Evolutionary conservation across 53 echinoderm and acorn worm species (phyloP), one percentile per base, ranked within the genome.

Genomic region (Echinometra lucunter): DNA sequence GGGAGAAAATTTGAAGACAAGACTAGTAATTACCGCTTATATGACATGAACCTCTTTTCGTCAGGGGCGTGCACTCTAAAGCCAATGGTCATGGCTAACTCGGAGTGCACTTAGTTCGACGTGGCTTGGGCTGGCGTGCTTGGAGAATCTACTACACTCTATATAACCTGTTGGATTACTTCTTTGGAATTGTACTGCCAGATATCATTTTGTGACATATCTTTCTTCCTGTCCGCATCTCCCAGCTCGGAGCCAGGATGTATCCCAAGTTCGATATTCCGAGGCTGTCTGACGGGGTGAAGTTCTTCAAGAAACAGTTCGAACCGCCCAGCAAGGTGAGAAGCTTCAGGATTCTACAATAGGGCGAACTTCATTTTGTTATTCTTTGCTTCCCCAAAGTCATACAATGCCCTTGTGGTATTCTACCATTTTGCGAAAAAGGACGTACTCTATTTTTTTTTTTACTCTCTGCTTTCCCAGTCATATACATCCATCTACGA

Each of bases 211-310:
- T 34, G 6, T 70, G 32, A 37, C 18, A 42, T 78, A 30, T 18
- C 8, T 40, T 19, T 78, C 78, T 6, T 78, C 78, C 18, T 42
- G 19, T 78, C 78, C 42, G 0, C 3, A 42, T 78, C 78, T 40
- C 7, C 78, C 42, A 69, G 34, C 69, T 34, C 8, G 34, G 34
- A 32, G 3, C 13, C 83, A 88, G 28, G 49, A 88, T 88, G 88
- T 56, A 88, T 88, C 88, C 88, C 13, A 88, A 88, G n/a, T 88
- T 88, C 28, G 88, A 88, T 49, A 88, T 88, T 37, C 49, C 49
- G 28, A 56, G 53, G 1, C 28, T 88, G 53, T 47, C 88, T n/a
- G 55, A 88, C 34, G 88, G 88, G 32, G 88, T 55, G 9, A 88
- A 88, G 88, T 88, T 55, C 11, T 56, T 88, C 55, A 88, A 88